Percentiles rank a stretch among this genome's conserved stretches.
phyloP scores from a whole-genome alignment of 2,888 invertebrate species.

The Amphipyra berbera region DNA sequence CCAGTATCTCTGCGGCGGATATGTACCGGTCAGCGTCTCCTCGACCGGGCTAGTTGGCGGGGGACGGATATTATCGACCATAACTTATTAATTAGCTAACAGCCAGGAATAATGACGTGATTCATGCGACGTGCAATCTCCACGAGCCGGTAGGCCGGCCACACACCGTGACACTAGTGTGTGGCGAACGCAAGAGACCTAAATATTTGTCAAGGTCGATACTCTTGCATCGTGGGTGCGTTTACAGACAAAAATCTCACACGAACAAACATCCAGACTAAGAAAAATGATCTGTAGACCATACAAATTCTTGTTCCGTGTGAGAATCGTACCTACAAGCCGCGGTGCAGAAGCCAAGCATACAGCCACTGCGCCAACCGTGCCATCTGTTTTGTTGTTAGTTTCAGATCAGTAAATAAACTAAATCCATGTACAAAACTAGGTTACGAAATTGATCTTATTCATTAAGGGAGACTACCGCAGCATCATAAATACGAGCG shows the following conservation, averaged over 20 bases:
- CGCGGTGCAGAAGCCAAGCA: too few relatives aligned
- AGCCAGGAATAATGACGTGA: slow-evolving; percentile 11
- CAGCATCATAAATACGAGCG: neutral
- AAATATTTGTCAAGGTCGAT: too few relatives aligned
- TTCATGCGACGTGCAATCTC: neutral
- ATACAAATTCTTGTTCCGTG: too few relatives aligned
- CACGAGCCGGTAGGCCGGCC: too few relatives aligned
- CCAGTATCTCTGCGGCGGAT: neutral
- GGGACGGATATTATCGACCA: slow-evolving; percentile 13
- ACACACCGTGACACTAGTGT: too few relatives aligned
- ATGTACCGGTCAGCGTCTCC: slow-evolving; percentile 7
- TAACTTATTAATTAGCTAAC: slow-evolving; percentile 37
- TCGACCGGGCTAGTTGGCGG: neutral
- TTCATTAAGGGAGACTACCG: neutral
- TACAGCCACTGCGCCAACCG: too few relatives aligned
- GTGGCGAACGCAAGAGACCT: too few relatives aligned
- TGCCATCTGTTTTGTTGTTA: neutral
- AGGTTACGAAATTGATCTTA: neutral
- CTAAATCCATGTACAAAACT: neutral
- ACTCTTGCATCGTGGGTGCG: too few relatives aligned
- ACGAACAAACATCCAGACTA: too few relatives aligned
- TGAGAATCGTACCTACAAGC: too few relatives aligned
- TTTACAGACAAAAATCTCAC: too few relatives aligned
- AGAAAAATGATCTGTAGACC: too few relatives aligned
- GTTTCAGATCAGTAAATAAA: slow-evolving; percentile 1